Evolutionary conservation across 2,797 vertebrate genomes (phyloP), one percentile per base, ranked within the genome.

Genomic region (Holocentrus rufus): DNA sequence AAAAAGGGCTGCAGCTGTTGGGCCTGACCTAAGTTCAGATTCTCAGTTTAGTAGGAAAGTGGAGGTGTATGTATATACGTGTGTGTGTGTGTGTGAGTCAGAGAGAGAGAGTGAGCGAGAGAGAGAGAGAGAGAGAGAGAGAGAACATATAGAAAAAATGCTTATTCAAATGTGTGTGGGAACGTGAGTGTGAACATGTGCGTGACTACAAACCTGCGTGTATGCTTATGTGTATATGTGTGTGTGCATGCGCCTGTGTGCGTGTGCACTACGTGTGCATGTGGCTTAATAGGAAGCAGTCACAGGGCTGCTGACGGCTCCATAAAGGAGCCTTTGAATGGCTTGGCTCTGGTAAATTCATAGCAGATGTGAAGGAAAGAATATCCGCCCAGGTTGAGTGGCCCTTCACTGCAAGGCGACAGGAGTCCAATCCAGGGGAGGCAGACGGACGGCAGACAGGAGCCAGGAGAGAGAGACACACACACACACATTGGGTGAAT

Each of bases 331-430:
- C 79, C 92, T 94, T 93, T 94, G 92, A 95, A 92, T 93, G 91
- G 85, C 83, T 80, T 84, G 88, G 87, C 91, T 89, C 88, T 70
- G 87, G 76, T 89, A 88, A 94, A 95, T 94, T 92, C 88, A 86
- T 92, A 93, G 90, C 93, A 95, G 93, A 94, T 94, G 93, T 94
- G 90, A 85, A 83, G 86, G 93, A 94, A 94, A 94, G 93, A 94
- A 93, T 92, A 94, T 93, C 91, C 92, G 87, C 88, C 88, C 90
- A 92, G 92, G 92, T 90, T 90, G 93, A 92, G 92, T 92, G 92
- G 92, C 85, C 91, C 88, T 93, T 89, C 80, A 76, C 85, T 85
- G 90, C 34, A 74, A 90, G 91, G 90, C 88, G 87, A 92, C 93
- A 92, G 88, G 85, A 92, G 89, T 90, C 85, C 88, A 80, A 86